Conservation (phyloP, 2,113 vertebrate genomes). For the Pygoscelis antarcticus region DNA sequence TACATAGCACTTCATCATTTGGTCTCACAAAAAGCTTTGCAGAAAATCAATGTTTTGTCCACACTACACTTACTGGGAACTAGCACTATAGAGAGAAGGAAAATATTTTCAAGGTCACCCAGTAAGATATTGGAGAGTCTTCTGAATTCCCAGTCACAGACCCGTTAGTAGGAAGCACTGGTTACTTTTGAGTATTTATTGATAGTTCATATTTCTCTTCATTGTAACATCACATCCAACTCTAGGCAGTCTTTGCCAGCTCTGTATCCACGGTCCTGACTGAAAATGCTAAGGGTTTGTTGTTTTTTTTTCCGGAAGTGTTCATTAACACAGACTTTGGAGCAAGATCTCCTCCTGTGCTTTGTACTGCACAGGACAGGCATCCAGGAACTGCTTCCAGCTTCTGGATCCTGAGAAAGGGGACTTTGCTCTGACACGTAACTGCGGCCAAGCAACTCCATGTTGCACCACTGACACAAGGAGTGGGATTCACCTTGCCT, state of each 20-base stretch:
- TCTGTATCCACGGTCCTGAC: neutral
- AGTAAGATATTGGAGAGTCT: neutral
- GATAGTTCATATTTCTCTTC: neutral
- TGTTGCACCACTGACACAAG: neutral
- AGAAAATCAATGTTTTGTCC: neutral
- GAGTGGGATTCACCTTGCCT: neutral
- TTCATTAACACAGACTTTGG: neutral
- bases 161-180: neutral
- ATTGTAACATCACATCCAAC: neutral
- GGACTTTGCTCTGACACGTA: neutral
- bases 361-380: neutral
- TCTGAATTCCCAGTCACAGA: neutral
- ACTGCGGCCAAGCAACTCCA: neutral
- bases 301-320: neutral
- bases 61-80: neutral
- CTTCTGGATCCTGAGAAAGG: neutral
- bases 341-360: neutral
- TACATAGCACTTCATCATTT: neutral
- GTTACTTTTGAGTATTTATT: neutral
- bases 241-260: neutral
- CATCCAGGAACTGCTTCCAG: neutral
- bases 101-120: neutral
- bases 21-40: neutral
- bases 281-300: neutral
- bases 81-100: neutral